A percentile compares a stretch with the other conserved stretches of the same genome.
phyloP scores from a whole-genome alignment of 1,140 invertebrate species.

The Cardiocondyla obscurior region DNA sequence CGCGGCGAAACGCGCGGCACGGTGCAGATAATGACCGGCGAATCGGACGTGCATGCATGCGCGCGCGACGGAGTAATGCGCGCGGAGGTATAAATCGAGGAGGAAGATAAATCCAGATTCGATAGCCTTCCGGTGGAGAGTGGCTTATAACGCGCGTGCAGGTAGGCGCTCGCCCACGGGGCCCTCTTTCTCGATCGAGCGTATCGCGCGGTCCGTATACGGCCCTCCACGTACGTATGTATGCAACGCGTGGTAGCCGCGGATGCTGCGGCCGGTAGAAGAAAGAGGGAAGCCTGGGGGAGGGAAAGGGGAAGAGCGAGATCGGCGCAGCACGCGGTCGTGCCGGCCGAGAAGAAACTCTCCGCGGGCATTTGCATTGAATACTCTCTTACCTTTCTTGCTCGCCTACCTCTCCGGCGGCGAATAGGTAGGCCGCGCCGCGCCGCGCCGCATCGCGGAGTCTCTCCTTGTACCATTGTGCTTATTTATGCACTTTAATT shows the following conservation, averaged over 20 bases:
- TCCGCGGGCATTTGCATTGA: slow-evolving; percentile 78
- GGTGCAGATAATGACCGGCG: slow-evolving; percentile 43
- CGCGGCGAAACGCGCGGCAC: slow-evolving; percentile 37
- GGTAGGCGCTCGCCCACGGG: slow-evolving; percentile 37
- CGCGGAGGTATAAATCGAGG: not conserved
- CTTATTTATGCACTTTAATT: slow-evolving; percentile 82
- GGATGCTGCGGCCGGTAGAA: not conserved
- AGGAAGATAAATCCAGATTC: slow-evolving; percentile 50
- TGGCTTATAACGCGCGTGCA: slow-evolving; percentile 32
- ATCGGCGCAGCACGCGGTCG: slow-evolving; percentile 53
- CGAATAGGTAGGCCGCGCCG: slow-evolving; percentile 4
- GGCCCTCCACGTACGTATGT: slow-evolving; percentile 33
- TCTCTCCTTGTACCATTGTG: slow-evolving; percentile 78
- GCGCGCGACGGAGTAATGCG: not conserved
- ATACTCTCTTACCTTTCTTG: slow-evolving; percentile 76
- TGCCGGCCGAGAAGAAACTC: slow-evolving; percentile 53
- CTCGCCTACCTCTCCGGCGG: slow-evolving; percentile 63
- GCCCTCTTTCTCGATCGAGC: slow-evolving; percentile 58
- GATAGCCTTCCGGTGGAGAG: slow-evolving; percentile 52
- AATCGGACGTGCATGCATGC: not conserved
- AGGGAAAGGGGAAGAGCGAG: not conserved
- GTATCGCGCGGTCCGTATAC: slow-evolving; percentile 63
- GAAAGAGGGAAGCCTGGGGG: not conserved
- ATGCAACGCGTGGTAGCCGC: slow-evolving; percentile 6
- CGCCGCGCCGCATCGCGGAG: slow-evolving; percentile 21